Base-by-base conservation (phyloP, 1,140 invertebrate genomes). In the Drosophila repletoides region DNA sequence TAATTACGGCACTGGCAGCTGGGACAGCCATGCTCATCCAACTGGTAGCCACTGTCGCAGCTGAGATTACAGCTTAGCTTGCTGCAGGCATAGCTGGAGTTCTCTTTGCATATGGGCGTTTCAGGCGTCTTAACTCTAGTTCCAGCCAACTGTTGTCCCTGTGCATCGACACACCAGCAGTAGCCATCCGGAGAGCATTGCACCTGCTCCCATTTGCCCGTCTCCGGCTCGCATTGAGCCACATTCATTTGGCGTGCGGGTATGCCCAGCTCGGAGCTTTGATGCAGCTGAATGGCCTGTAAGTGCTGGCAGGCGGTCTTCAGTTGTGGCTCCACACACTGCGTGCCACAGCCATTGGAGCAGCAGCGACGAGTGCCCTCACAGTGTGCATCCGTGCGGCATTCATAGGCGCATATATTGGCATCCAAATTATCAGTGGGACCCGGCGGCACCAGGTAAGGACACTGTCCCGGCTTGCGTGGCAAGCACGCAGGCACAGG, bases 131-230 rank as follows among this genome's bases (percentile, higher is more conserved):
- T 83, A 0, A 91, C 90, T 3, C 92, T 86, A 0, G 93, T 94
- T 22, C 93, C 91, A 3, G 93, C 92, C n/a, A 95, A 91, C 90
- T 97, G 96, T 36, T 95, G 94, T 0, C 97, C 97, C 72, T 95
- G 93, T 26, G 93, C 91, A 73, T 98, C 96, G 0, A 97, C 96
- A 90, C 97, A 98, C 97, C 97, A 98, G 87, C 97, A 98, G 68
- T 94, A 92, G 4, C 94, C 94, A 22, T 93, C 93, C 3, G 93
- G 92, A 0, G 93, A 92, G 86, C 97, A 98, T 76, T 98, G 97
- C 3, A 96, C 93, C 1, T 92, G 89, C 46, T 94, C 92, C 90
- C 95, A 98, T 12, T 92, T 93, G 3, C 97, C 97, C 41, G 95
- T 93, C 0, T 91, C 89, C 55, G 94, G 93, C 5, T 91, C 74